A percentile compares a stretch with the other conserved stretches of the same genome.
phyloP scores from a whole-genome alignment of 1,140 invertebrate genomes.

The Sminthurides bifidus region DNA sequence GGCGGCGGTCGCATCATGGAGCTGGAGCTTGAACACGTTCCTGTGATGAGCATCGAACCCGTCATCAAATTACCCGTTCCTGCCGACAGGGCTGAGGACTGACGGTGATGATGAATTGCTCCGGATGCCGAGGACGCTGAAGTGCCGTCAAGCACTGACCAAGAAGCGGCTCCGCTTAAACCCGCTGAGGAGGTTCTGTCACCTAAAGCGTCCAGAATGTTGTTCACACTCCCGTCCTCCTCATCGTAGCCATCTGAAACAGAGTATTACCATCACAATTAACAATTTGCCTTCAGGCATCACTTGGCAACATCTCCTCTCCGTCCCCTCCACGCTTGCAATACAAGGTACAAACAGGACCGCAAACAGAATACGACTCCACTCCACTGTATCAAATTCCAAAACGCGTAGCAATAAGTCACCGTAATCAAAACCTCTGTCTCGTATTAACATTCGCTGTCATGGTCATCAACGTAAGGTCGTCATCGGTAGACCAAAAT shows the following conservation, averaged over 20 bases:
- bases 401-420: no score
- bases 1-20: not conserved
- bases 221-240: constrained; percentile 31
- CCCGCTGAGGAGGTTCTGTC: constrained; percentile 17
- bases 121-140: not conserved
- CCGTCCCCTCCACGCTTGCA: no score
- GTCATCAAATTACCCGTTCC: constrained; percentile 1
- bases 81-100: not conserved
- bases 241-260: constrained; percentile 24
- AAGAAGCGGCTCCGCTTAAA: constrained; percentile 16
- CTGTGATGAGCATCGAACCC: not conserved
- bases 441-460: no score
- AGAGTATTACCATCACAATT: not conserved
- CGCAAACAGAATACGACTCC: no score
- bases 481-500: no score
- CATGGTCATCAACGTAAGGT: no score
- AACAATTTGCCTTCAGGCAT: no score
- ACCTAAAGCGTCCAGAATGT: constrained; percentile 29
- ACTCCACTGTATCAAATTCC: no score
- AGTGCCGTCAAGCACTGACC: constrained; percentile 17
- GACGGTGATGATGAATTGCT: not conserved
- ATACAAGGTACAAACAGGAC: no score
- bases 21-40: not conserved
- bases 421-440: no score
- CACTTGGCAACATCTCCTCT: no score